phyloP scores from a whole-genome alignment of 1,140 invertebrate species.

The Drosophila lacteicornis region DNA sequence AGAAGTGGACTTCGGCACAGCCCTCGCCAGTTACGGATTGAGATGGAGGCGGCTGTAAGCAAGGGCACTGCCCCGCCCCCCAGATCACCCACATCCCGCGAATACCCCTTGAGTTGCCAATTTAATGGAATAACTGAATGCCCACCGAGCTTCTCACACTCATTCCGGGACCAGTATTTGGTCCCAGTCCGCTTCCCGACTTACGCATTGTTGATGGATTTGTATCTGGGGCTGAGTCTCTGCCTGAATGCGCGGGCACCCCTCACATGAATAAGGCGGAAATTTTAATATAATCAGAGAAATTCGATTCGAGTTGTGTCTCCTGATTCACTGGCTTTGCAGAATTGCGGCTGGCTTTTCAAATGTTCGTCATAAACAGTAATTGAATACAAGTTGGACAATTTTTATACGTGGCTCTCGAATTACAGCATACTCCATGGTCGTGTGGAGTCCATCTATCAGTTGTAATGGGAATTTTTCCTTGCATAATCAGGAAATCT shows the following conservation, averaged over 20 bases:
- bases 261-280: conserved; percentile 72
- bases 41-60: conserved; percentile 58
- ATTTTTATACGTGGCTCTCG: conserved; percentile 48
- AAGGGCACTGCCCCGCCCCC: conserved; percentile 23
- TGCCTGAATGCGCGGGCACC: conserved; percentile 18
- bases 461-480: conserved; percentile 27
- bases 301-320: conserved; percentile 64
- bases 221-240: conserved; percentile 16
- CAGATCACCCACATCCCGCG: conserved; percentile 5
- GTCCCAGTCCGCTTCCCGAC: conserved; percentile 44
- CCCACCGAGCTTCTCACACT: conserved; percentile 69
- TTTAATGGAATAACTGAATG: conserved; percentile 71
- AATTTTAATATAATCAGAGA: conserved; percentile 80
- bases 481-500: conserved; percentile 60
- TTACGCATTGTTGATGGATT: conserved; percentile 71
- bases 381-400: conserved; percentile 70
- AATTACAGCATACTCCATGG: conserved; percentile 24
- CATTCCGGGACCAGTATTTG: conserved; percentile 45
- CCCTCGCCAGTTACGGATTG: conserved; percentile 38
- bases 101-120: conserved; percentile 69
- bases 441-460: conserved; percentile 57
- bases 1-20: conserved; percentile 61
- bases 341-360: conserved; percentile 70
- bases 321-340: conserved; percentile 58
- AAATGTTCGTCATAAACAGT: conserved; percentile 46